Evolutionary conservation across 2,888 invertebrate genomes (phyloP), one percentile per base, ranked within the genome.

Genomic region (Clusia tigrina): DNA sequence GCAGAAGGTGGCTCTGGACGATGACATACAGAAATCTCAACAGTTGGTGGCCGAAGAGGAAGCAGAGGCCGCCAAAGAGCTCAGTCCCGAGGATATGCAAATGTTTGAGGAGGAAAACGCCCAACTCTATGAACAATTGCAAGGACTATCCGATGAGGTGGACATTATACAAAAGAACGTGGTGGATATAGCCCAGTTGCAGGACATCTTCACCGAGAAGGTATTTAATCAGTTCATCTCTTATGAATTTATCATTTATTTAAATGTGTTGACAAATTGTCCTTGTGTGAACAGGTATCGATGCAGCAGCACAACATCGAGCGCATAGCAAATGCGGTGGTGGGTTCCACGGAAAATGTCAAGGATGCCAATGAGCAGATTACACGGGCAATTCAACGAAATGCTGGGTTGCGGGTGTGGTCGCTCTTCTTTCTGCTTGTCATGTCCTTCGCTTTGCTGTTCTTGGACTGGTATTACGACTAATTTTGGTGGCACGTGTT

Each of bases 401-500:
- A 97, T 84, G 98, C 98, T 1, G 95, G 97, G 0, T 88, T 98
- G 42, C 87, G 98, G 72, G 95, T 96, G 15, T 97, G 95, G 88
- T 90, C 98, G 61, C 85, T 99, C 25, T 98, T 99, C 85, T 97
- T 98, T 81, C 86, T 99, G 60, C 85, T 98, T 71, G 96, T 98
- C 42, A 92, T 98, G 90, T 96, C 98, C 42, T 96, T 98, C 82
- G 93, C 96, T 20, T 86, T 99, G 58, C 86, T 99, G 10, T 99
- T 99, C 84, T 87, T 99, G 58, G 98, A 99, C 86, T 99, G 98
- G 98, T 99, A 98, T 83, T 98, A 98, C 87, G 93, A 93, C 78
- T 91, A 85, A n/a, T n/a, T n/a, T n/a, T n/a, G n/a, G n/a, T n/a
- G n/a, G 86, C 20, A 17, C n/a, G n/a, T 10, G 10, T 22, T 22